Conservation (phyloP, 2,888 invertebrate genomes). For the Vanessa cardui region DNA sequence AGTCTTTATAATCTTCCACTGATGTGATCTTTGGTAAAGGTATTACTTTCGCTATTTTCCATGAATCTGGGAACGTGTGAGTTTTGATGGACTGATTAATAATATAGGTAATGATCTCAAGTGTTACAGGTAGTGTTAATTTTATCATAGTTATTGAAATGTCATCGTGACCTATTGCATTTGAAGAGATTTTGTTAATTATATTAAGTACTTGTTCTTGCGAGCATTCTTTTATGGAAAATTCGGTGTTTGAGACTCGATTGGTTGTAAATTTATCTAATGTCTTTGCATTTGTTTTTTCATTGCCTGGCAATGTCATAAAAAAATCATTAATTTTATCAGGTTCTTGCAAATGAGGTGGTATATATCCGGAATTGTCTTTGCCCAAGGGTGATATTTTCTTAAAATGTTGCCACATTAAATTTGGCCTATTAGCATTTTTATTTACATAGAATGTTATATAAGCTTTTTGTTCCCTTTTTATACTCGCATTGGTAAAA, state of each 20-base stretch:
- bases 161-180: slow-evolving; percentile 31
- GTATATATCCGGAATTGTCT: not conserved
- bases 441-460: too few species aligned
- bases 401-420: slow-evolving; percentile 9
- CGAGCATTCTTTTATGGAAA: slow-evolving; percentile 4
- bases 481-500: slow-evolving; percentile 4
- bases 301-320: slow-evolving; percentile 13
- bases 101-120: slow-evolving; percentile 32
- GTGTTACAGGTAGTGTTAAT: slow-evolving; percentile 25
- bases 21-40: slow-evolving; percentile 45
- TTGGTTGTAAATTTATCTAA: not conserved
- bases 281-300: not conserved
- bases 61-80: slow-evolving; percentile 35
- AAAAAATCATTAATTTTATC: too few species aligned
- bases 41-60: slow-evolving; percentile 44
- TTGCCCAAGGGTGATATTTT: not conserved
- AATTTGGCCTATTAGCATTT: too few species aligned
- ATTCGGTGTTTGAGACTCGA: not conserved
- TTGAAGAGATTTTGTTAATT: slow-evolving; percentile 26
- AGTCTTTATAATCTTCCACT: slow-evolving; percentile 30
- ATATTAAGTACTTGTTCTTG: slow-evolving; percentile 23
- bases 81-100: slow-evolving; percentile 34
- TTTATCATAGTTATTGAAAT: slow-evolving; percentile 38
- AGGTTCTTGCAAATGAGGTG: too few species aligned
- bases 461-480: too few species aligned